phyloP scores from a whole-genome alignment of 2,797 vertebrate species.

The Rhadinocentrus ornatus region DNA sequence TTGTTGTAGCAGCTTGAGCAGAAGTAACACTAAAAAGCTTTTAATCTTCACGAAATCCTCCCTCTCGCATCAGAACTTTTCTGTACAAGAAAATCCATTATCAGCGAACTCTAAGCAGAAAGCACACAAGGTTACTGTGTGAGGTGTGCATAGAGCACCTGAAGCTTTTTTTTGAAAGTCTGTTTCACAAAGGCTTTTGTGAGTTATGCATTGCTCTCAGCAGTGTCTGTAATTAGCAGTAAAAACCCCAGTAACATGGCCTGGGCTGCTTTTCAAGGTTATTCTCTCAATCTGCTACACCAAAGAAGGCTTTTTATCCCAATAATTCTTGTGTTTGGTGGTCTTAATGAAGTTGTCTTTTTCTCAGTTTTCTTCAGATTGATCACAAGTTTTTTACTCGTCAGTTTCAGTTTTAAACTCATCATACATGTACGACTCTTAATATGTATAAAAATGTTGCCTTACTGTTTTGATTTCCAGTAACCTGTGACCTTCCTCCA shows the following conservation, averaged over 20 bases:
- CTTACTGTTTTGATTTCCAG: slow-evolving; percentile 20
- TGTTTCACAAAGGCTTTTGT: slow-evolving; percentile 49
- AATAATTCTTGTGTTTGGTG: slow-evolving; percentile 43
- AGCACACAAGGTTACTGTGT: slow-evolving; percentile 30
- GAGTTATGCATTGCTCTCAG: slow-evolving; percentile 71
- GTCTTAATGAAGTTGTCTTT: slow-evolving; percentile 48
- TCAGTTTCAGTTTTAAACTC: slow-evolving; percentile 14
- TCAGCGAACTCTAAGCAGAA: slow-evolving; percentile 33
- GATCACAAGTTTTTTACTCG: slow-evolving; percentile 27
- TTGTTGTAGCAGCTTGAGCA: slow-evolving; percentile 62
- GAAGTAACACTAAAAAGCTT: slow-evolving; percentile 76
- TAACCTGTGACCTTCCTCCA: slow-evolving; percentile 55
- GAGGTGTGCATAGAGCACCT: slow-evolving; percentile 41
- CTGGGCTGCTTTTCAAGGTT: slow-evolving; percentile 73
- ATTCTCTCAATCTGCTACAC: slow-evolving; percentile 53
- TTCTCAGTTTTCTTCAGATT: slow-evolving; percentile 26
- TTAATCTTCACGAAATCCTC: slow-evolving; percentile 66
- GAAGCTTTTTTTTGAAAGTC: slow-evolving; percentile 15
- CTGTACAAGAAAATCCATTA: slow-evolving; percentile 57
- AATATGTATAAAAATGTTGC: not conserved
- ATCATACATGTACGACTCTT: not conserved
- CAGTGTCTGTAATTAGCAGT: slow-evolving; percentile 76
- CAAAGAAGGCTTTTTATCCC: slow-evolving; percentile 53
- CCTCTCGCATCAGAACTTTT: slow-evolving; percentile 44
- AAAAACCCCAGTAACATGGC: slow-evolving; percentile 61